Conservation (phyloP, 1,140 invertebrate genomes). For the Drosophila carrolli region DNA sequence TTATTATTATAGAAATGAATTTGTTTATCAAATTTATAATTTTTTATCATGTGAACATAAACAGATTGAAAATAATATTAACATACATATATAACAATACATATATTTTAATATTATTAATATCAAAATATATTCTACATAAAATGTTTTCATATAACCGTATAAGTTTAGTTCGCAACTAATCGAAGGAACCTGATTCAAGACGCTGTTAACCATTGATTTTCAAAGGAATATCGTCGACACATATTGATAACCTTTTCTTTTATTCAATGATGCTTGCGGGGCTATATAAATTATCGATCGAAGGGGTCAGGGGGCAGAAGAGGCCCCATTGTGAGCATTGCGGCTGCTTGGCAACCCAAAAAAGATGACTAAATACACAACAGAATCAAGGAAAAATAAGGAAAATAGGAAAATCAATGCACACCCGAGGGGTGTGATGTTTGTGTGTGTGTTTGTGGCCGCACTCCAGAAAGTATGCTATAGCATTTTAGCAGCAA, state of each 20-base stretch:
- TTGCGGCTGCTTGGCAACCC: constrained; percentile 12
- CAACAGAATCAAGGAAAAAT: constrained; percentile 14
- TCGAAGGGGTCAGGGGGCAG: not conserved
- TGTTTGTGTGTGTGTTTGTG: constrained; percentile 17
- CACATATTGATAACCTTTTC: constrained; percentile 10
- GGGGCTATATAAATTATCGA: constrained; percentile 28
- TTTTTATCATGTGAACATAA: no score
- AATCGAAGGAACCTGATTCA: constrained; percentile 3
- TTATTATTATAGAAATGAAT: no score
- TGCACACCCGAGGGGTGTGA: constrained; percentile 26
- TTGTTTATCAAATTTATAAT: no score
- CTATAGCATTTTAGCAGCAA: constrained; percentile 51
- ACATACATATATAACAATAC: no score
- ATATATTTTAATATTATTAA: no score
- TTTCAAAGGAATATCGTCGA: no score
- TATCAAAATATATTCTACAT: no score
- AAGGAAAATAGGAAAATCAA: constrained; percentile 48
- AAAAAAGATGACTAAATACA: constrained; percentile 41
- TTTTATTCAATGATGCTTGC: constrained; percentile 14
- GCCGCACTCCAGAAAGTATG: constrained; percentile 65
- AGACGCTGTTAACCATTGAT: no score
- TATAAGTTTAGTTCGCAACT: not conserved
- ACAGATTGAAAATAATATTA: no score
- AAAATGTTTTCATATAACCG: no score
- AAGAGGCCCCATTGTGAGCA: constrained; percentile 2